Evolutionary conservation across 2,797 vertebrate species (phyloP), one percentile per base, ranked within the genome.

Genomic region (Hozukius guyotensis): DNA sequence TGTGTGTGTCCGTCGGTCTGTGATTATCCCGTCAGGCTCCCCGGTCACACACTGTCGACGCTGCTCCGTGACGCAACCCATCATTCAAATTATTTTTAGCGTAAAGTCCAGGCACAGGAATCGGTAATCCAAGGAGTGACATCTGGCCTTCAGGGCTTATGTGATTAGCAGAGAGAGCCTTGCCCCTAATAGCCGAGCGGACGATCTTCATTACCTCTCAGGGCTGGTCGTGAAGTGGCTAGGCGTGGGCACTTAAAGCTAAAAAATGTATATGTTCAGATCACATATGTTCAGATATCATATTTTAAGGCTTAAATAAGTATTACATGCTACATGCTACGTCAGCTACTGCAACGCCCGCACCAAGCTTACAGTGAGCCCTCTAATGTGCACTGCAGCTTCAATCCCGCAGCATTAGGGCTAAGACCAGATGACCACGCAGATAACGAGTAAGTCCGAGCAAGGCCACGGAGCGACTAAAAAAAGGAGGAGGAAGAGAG

Each of bases 21-120:
- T 86, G 88, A 90, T 95, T 90, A 92, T 91, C 86, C 84, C 46
- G 79, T 88, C 87, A 78, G 87, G 74, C 87, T 84, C 89, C 89
- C 84, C 87, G 73, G 83, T 91, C 90, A 75, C 79, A 87, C 87
- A 75, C 75, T 77, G 91, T 90, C 78, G 90, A 93, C 49, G 82
- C 86, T 42, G 71, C 86, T 76, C 82, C 10, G 81, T 93, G 93
- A 93, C 86, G 84, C 87, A 91, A 86, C 66, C 84, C 91, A 90
- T 94, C 92, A 87, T 94, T 95, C 92, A 93, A 94, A 94, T 95
- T 95, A 96, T 96, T 96, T 96, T 96, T 96, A 96, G 95, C 76
- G 57, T 91, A 90, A 95, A 93, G 93, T 94, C 92, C 88, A 93
- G 88, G 87, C 93, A 84, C 93, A 95, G 93, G 92, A 94, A 93